Evolutionary conservation across 2,113 vertebrate species (phyloP), one percentile per base, ranked within the genome.

Genomic region (Rhinopomastus cyanomelas): DNA sequence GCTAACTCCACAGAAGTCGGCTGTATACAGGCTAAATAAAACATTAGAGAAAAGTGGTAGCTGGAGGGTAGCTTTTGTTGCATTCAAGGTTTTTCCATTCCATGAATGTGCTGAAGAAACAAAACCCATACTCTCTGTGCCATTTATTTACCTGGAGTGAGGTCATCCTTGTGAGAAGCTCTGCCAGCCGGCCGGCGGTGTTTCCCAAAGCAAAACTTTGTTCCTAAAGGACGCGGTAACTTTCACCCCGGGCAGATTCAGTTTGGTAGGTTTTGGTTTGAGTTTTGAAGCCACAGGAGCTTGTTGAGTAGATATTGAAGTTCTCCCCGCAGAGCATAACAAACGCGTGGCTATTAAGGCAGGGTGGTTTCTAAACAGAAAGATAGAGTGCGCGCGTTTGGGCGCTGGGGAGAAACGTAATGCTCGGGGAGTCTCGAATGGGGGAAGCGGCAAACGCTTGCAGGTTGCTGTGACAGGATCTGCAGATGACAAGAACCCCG

Each of bases 401-500:
- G 90, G 86, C 84, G 6, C 66, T 18, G 34, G 53, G 77, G 79
- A 93, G 82, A 81, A 85, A 74, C 67, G 44, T 62, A 48, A 68
- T 44, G 73, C 82, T 93, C 5, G 37, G 87, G 79, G 92, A 92
- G 88, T 81, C 92, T 96, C 73, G 55, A 71, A 67, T 66, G 72
- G 46, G 84, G 61, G 78, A 36, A 71, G 32, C 61, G 59, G 83
- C 83, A 85, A 66, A 81, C 4, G 73, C 71, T 88, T 4, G 16
- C 61, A 81, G 82, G 87, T 87, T 87, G 67, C 77, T 39, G 80
- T 93, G 92, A 81, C 84, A 76, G 87, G 37, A 56, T 65, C 69
- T 69, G 86, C 72, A 44, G 90, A 87, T 84, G 89, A 94, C 92
- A 87, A 59, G 79, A 93, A 65, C 90, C 78, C 85, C 71, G 73